Evolutionary conservation across 1,140 invertebrate species (phyloP).

Genomic region (Scaptomyza graminum): DNA sequence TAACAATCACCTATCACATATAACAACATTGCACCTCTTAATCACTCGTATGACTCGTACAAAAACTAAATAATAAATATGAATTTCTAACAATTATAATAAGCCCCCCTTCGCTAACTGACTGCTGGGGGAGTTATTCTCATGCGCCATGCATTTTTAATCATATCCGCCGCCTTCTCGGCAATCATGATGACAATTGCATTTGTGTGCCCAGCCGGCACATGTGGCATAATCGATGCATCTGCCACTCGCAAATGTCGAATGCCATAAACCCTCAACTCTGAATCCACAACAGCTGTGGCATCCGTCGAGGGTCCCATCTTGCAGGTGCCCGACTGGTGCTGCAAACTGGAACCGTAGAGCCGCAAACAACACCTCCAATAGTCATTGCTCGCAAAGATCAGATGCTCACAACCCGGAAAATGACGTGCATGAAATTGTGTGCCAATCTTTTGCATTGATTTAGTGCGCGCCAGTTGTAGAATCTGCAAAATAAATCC

Average conservation of each 20-base stretch:
- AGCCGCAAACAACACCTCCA: conserved; percentile 90
- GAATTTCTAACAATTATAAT: not conserved
- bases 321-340: conserved; percentile 90
- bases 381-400: conserved; percentile 88
- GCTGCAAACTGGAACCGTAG: conserved; percentile 89
- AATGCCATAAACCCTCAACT: conserved; percentile 89
- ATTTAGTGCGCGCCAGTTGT: conserved; percentile 86
- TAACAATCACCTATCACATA: conserved; percentile 53
- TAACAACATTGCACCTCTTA: conserved; percentile 27
- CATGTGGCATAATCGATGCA: conserved; percentile 89
- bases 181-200: conserved; percentile 87
- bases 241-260: conserved; percentile 88
- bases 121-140: conserved; percentile 5
- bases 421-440: conserved; percentile 87
- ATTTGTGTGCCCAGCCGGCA: conserved; percentile 87
- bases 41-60: conserved; percentile 38
- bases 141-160: conserved; percentile 86
- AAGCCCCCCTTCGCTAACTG: not conserved
- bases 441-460: conserved; percentile 87
- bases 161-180: conserved; percentile 86
- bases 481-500: conserved; percentile 84
- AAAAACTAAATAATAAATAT: conserved; percentile 62
- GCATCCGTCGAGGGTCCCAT: conserved; percentile 90
- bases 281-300: conserved; percentile 89
- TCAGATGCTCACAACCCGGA: conserved; percentile 87